Percentiles rank a stretch among this genome's conserved stretches.
Conservation (phyloP, 1,140 invertebrate genomes). For the Drosophila arizonae region DNA sequence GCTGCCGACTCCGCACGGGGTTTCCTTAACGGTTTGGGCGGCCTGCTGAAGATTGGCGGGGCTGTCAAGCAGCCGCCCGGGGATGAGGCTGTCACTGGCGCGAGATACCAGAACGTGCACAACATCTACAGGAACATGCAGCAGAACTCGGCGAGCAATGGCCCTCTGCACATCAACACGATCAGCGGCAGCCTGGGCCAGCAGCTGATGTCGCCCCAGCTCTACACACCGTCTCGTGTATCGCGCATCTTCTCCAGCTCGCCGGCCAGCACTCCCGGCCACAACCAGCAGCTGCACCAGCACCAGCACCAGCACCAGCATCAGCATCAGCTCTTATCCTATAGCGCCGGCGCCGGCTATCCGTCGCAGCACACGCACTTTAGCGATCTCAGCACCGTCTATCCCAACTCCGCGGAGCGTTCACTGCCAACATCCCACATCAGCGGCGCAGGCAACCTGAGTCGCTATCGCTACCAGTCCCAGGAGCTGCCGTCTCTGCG, state of each 20-base stretch:
- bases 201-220: constrained; percentile 79
- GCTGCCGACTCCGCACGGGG: constrained; percentile 75
- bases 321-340: constrained; percentile 2
- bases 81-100: constrained; percentile 55
- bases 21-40: constrained; percentile 71
- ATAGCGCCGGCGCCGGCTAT: constrained; percentile 27
- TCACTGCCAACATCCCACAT: constrained; percentile 87
- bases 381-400: constrained; percentile 93
- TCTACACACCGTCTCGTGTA: constrained; percentile 83
- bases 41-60: constrained; percentile 64
- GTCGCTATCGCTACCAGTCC: constrained; percentile 87
- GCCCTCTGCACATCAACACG: constrained; percentile 77
- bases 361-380: constrained; percentile 84
- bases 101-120: constrained; percentile 74
- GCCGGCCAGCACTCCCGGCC: constrained; percentile 83
- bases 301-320: neutral
- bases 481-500: constrained; percentile 89
- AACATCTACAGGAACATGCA: constrained; percentile 62
- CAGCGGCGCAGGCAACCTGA: constrained; percentile 84
- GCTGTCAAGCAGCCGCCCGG: constrained; percentile 42
- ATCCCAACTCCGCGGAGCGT: constrained; percentile 90
- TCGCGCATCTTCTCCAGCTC: constrained; percentile 87
- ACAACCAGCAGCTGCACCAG: constrained; percentile 29
- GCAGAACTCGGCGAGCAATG: constrained; percentile 38
- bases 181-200: constrained; percentile 61